phyloP scores from a whole-genome alignment of 2,113 vertebrate genomes.

The Melanocharis versteri region DNA sequence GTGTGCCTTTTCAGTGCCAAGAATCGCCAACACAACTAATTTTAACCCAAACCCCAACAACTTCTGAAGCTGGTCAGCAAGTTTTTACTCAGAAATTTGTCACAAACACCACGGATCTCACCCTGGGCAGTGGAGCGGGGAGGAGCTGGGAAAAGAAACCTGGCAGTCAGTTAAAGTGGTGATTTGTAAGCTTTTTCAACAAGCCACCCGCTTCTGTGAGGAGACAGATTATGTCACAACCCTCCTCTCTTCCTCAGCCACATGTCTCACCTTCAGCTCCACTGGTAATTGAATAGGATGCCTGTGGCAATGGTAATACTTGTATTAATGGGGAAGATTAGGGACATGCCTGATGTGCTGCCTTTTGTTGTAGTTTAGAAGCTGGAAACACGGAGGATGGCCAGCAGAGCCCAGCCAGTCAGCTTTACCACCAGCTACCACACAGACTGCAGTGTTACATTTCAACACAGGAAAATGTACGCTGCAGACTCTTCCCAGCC shows the following conservation, averaged over 20 bases:
- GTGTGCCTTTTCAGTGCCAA: not conserved
- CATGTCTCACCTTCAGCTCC: not conserved
- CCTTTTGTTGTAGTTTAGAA: not conserved
- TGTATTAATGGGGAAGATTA: not conserved
- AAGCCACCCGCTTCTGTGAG: not conserved
- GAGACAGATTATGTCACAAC: not conserved
- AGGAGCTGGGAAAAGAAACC: not conserved
- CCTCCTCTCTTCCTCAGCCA: not conserved
- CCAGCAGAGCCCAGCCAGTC: not conserved
- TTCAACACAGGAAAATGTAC: not conserved
- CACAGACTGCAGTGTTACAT: not conserved
- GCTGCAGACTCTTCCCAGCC: not conserved
- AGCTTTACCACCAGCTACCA: not conserved
- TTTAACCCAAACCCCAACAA: not conserved
- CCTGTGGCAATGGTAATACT: not conserved
- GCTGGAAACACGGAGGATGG: not conserved
- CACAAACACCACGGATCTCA: not conserved
- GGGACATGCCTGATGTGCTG: not conserved
- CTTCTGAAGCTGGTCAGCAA: not conserved
- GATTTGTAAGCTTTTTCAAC: conserved; percentile 3
- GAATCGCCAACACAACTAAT: not conserved
- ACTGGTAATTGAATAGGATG: not conserved
- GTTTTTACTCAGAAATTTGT: not conserved
- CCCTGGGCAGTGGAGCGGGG: not conserved
- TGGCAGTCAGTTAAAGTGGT: not conserved